Percentiles rank a stretch among this genome's conserved stretches.
phyloP scores from a whole-genome alignment of 2,797 vertebrate genomes.

The Girardinus metallicus region DNA sequence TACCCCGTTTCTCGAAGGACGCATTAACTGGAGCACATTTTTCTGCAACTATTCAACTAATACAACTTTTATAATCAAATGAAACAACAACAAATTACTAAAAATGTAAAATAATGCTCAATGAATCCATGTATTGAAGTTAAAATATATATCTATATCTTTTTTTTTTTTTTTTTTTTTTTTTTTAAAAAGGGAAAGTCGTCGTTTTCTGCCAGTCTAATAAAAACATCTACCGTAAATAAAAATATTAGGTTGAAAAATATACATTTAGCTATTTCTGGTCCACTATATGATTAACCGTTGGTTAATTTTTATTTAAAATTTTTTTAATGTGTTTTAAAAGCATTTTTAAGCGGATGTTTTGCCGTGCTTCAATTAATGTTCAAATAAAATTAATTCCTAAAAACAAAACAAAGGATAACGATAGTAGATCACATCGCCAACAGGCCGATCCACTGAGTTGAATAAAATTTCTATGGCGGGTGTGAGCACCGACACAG shows the following conservation, averaged over 20 bases:
- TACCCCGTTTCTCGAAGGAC: neutral
- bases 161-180: too few species aligned
- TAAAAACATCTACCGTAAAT: neutral
- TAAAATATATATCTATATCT: too few species aligned
- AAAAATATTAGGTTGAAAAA: neutral
- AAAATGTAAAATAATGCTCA: neutral
- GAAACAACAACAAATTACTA: neutral
- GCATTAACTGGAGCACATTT: neutral
- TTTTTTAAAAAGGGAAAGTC: neutral
- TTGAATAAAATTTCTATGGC: neutral
- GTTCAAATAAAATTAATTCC: neutral
- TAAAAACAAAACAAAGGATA: neutral
- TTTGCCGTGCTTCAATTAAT: neutral
- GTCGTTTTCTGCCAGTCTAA: neutral
- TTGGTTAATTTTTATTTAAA: neutral
- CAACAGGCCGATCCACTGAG: neutral
- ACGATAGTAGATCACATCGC: neutral
- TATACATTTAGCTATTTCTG: neutral
- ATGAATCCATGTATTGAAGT: neutral
- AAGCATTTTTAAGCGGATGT: neutral
- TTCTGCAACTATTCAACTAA: neutral
- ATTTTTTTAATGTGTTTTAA: neutral
- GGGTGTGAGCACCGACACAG: neutral
- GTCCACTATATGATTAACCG: neutral
- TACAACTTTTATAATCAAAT: neutral